Evolutionary conservation across 2,888 invertebrate species (phyloP), one percentile per base, ranked within the genome.

Genomic region (Callinectes sapidus): DNA sequence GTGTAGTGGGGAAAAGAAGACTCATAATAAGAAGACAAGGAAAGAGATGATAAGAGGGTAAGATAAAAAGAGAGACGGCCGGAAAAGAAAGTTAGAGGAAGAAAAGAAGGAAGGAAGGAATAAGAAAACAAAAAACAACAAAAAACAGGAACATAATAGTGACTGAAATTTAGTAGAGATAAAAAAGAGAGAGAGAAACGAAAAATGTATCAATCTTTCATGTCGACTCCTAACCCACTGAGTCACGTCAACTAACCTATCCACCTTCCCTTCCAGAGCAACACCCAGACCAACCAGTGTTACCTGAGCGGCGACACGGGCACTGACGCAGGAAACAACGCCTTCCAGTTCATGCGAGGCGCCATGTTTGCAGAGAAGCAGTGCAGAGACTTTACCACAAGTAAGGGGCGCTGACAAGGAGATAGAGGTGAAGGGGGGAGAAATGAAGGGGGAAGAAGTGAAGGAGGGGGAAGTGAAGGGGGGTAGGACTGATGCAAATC

Each of bases 221-320:
- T 48, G 48, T 8, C 10, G 48, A 48, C 8, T 6, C 48, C 2
- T 61, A 61, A 2, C 61, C 61, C 61, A 16, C 18, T 61, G 16
- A 61, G 61, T 61, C 16, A 61, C 61, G 61, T 61, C 16, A 61
- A 16, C 18, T 61, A 0, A 2, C 61, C 61, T 48, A 71, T 71
- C 71, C 32, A 28, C 66, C 28, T 32, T 14, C 35, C 81, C 35
- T 81, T 16, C 81, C 81, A 91, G 92, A 91, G 66, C 90, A 94
- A 86, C 23, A 32, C 77, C 42, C 61, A 85, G 28, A 28, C 77
- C 6, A 89, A 95, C 92, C 95, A 95, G 55, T 96, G 96, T 93
- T 95, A 95, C 66, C 95, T 96, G 92, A 96, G 96, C 94, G 95
- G 95, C 16, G 95, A 96, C 93, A 95, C 95, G 48, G 95, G 95